Percentiles rank a stretch among this genome's conserved stretches.
phyloP scores from a whole-genome alignment of 2,888 invertebrate species.

The Alsophila aescularia region DNA sequence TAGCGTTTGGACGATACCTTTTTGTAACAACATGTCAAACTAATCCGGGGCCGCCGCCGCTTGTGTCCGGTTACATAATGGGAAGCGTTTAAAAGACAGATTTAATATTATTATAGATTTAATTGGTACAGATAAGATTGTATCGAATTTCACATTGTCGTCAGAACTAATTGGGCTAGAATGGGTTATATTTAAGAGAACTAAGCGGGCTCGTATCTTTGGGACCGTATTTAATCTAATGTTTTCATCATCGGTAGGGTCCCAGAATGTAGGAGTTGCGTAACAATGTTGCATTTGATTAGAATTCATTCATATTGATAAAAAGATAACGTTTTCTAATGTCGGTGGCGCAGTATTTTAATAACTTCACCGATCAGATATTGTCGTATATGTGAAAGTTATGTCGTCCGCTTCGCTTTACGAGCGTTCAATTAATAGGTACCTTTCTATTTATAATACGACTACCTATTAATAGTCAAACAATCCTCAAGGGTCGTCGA shows the following conservation, averaged over 20 bases:
- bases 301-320: slow-evolving; percentile 25
- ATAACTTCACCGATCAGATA: slow-evolving; percentile 37
- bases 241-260: slow-evolving; percentile 18
- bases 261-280: slow-evolving; percentile 9
- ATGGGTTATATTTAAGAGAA: slow-evolving; percentile 26
- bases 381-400: slow-evolving; percentile 51
- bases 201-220: slow-evolving; percentile 10
- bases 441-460: slow-evolving; percentile 48
- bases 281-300: slow-evolving; percentile 22
- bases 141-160: slow-evolving; percentile 43
- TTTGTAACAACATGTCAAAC: slow-evolving; percentile 50
- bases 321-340: slow-evolving; percentile 29
- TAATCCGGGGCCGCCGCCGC: slow-evolving; percentile 41
- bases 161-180: slow-evolving; percentile 43
- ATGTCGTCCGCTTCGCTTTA: slow-evolving; percentile 60
- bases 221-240: slow-evolving; percentile 15
- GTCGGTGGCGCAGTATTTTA: slow-evolving; percentile 37
- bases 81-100: slow-evolving; percentile 37
- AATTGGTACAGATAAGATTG: slow-evolving; percentile 41
- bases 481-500: slow-evolving; percentile 30
- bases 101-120: slow-evolving; percentile 40
- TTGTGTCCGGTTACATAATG: slow-evolving; percentile 41
- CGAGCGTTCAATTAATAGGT: slow-evolving; percentile 55
- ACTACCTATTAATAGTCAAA: slow-evolving; percentile 35
- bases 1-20: slow-evolving; percentile 21